Conservation (phyloP, 2,113 vertebrate genomes). For the Pteruthius melanotis region DNA sequence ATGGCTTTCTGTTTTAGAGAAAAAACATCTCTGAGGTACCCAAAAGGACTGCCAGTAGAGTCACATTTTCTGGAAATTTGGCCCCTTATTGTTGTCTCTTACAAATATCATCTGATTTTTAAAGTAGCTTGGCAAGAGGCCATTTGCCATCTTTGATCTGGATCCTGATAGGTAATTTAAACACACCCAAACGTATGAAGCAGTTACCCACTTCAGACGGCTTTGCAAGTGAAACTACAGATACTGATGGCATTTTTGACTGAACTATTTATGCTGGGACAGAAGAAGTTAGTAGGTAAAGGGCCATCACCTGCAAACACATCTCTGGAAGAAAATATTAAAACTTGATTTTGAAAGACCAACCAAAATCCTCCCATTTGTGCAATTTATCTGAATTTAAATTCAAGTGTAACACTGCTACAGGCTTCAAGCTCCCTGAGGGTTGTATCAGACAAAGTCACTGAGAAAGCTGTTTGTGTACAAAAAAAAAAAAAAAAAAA, state of each 20-base stretch:
- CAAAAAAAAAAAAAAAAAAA: neutral
- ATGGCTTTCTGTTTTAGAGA: neutral
- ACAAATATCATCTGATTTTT: neutral
- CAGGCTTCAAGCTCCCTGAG: neutral
- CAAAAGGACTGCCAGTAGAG: neutral
- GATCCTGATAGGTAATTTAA: constrained; percentile 16
- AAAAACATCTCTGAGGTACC: neutral
- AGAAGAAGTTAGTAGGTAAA: neutral
- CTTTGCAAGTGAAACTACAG: neutral
- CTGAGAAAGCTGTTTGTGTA: neutral
- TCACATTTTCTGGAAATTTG: neutral
- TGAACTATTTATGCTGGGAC: neutral
- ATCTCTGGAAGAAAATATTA: neutral
- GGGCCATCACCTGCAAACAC: neutral
- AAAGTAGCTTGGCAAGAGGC: constrained; percentile 1
- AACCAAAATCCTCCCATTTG: neutral
- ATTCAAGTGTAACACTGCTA: neutral
- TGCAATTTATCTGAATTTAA: neutral
- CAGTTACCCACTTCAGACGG: neutral
- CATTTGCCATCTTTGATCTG: constrained; percentile 20
- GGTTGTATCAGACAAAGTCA: neutral
- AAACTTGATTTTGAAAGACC: neutral
- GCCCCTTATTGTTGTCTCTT: neutral
- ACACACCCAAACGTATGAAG: neutral
- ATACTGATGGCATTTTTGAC: neutral